Conservation (phyloP, 2,888 invertebrate species). For the Stegana nigrithorax region DNA sequence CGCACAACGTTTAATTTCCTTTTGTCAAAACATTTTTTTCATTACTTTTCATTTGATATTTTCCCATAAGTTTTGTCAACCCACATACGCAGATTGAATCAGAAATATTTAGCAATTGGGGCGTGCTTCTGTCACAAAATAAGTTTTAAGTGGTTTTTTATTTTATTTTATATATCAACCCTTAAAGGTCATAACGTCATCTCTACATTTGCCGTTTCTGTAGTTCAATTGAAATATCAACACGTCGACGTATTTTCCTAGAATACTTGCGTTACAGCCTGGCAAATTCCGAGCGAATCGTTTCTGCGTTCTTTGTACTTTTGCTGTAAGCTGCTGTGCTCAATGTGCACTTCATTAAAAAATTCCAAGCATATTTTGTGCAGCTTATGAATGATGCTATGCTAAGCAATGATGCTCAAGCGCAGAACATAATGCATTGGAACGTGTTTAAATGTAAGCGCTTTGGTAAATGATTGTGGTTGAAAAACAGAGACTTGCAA, state of each 20-base stretch:
- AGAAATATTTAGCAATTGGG: too few relatives aligned
- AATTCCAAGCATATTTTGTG: conserved; percentile 50
- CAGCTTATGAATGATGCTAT: background rate
- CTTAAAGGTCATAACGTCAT: conserved; percentile 20
- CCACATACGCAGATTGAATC: too few relatives aligned
- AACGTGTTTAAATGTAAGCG: background rate
- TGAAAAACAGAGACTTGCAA: background rate
- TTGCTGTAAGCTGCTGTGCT: conserved; percentile 44
- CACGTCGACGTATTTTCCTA: conserved; percentile 41
- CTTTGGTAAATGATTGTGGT: background rate
- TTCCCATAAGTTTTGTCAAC: too few relatives aligned
- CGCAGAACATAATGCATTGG: background rate
- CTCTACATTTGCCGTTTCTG: conserved; percentile 29
- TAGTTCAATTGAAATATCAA: conserved; percentile 56
- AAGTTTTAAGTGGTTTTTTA: too few relatives aligned
- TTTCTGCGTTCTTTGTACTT: conserved; percentile 25
- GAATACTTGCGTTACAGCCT: conserved; percentile 30
- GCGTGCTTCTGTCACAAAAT: too few relatives aligned
- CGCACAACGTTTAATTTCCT: conserved; percentile 54
- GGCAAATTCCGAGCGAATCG: conserved; percentile 24
- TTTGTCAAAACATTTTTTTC: conserved; percentile 47
- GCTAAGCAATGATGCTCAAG: background rate
- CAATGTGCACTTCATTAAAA: conserved; percentile 52
- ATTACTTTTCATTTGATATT: too few relatives aligned
- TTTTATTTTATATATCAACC: too few relatives aligned